Percentiles rank a stretch among this genome's conserved stretches.
These are phyloP conservation scores for Hemiscyllium ocellatum DNA, from an alignment of 2,113 vertebrate genomes.

Conservation along the genomic window DNA sequence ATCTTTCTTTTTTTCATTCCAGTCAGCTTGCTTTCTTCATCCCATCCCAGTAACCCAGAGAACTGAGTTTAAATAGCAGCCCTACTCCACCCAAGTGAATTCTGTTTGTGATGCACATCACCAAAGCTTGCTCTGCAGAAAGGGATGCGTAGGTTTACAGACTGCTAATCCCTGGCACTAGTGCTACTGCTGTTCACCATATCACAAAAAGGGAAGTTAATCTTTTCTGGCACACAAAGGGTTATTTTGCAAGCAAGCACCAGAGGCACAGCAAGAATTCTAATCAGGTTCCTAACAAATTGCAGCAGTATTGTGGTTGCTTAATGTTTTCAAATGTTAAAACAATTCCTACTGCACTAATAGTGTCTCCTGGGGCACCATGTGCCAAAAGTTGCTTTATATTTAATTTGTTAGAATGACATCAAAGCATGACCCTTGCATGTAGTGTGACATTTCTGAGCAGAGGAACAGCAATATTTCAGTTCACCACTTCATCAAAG, in stretches of 20 bases:
- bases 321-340: background rate
- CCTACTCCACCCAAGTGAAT: background rate
- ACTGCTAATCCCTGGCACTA: background rate
- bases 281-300: slow-evolving; percentile 23
- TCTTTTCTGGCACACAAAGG: slow-evolving; percentile 8
- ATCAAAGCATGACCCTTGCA: background rate
- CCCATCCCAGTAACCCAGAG: background rate
- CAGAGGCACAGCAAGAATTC: background rate
- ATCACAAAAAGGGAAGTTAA: background rate
- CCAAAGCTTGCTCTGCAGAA: background rate
- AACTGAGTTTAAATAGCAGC: background rate
- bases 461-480: background rate
- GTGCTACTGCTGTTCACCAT: background rate
- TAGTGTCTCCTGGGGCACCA: background rate
- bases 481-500: background rate
- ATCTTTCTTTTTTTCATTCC: background rate
- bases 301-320: background rate
- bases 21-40: background rate
- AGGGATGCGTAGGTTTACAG: too few relatives aligned
- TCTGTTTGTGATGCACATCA: background rate
- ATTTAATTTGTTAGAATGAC: slow-evolving; percentile 28
- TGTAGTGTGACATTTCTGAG: background rate
- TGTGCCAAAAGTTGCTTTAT: slow-evolving; percentile 21
- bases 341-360: background rate
- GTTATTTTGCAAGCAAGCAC: background rate